Evolutionary conservation across 2,113 vertebrate species (phyloP).

Genomic region (Phodopus roborovskii): DNA sequence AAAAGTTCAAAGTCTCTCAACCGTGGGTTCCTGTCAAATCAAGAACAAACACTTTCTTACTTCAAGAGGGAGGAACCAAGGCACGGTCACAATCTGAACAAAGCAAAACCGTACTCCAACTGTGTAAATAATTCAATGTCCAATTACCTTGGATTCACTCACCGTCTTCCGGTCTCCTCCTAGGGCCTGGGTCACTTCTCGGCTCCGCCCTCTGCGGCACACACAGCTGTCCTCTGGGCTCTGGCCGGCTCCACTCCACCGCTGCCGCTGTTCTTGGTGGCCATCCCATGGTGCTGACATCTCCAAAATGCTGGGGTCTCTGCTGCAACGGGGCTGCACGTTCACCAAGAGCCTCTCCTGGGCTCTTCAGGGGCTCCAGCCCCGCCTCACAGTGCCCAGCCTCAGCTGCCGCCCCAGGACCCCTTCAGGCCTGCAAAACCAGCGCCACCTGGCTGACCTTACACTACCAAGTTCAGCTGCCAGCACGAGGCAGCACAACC

Average conservation of each 20-base stretch:
- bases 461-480: neutral
- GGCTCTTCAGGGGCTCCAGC: neutral
- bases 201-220: neutral
- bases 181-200: neutral
- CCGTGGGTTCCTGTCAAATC: neutral
- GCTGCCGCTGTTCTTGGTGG: neutral
- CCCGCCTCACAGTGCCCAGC: neutral
- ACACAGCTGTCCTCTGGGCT: neutral
- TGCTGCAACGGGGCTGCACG: neutral
- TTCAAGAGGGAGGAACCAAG: neutral
- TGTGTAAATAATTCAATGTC: neutral
- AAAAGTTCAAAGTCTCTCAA: neutral
- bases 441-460: neutral
- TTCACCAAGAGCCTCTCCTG: neutral
- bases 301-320: neutral
- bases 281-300: neutral
- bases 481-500: too few relatives aligned
- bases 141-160: neutral
- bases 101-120: neutral
- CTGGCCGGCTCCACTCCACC: neutral
- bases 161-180: neutral
- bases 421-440: neutral
- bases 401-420: neutral
- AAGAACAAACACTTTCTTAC: neutral
- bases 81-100: neutral